Base-by-base conservation (phyloP, 2,888 invertebrate species). In the Ferrisia virgata region DNA sequence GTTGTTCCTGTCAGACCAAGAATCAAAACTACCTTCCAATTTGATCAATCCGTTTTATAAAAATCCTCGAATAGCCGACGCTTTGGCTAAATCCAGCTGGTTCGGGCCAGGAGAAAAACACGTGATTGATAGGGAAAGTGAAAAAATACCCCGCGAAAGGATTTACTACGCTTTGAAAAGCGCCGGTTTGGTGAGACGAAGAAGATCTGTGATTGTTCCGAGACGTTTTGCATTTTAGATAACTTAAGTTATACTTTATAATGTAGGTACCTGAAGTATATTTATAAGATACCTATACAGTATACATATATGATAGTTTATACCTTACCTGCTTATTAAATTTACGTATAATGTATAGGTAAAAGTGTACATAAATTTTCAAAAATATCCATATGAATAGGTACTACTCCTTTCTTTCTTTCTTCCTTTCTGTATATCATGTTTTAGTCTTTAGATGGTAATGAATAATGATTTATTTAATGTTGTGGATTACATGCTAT, bases 61-160 rank as follows among this genome's bases (percentile, higher is more conserved):
- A 87, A 93, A 95, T 89, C 95, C 95, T 0, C 88, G 90, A 1
- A 91, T 94, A 13, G 95, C 93, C 6, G 92, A 92, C 6, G 93
- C 92, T 0, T 89, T 95, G 11, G 95, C 95, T 0, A 92, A 93
- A 87, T 94, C 93, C 87, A 94, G 95, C 0, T 94, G 94, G 93
- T 87, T 87, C 85, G 86, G 85, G 6, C 86, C 87, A 11, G 87
- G 87, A 2, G 87, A 87, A 82, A 87, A 87, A 36, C 87, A 89
- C 88, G 95, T 95, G 0, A 91, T 92, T 69, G 92, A 95, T 87
- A 91, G 95, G 13, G 95, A 95, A 87, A 93, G 95, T 0, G 94
- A 95, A 87, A 93, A 93, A 88, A 95, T 95, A 85, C 93, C 95
- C 0, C 90, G 95, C 1, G 92, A 92, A 86, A 92, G 92, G 87